Conservation (phyloP, 2,113 vertebrate genomes). For the Anarhynchus alexandrinus region DNA sequence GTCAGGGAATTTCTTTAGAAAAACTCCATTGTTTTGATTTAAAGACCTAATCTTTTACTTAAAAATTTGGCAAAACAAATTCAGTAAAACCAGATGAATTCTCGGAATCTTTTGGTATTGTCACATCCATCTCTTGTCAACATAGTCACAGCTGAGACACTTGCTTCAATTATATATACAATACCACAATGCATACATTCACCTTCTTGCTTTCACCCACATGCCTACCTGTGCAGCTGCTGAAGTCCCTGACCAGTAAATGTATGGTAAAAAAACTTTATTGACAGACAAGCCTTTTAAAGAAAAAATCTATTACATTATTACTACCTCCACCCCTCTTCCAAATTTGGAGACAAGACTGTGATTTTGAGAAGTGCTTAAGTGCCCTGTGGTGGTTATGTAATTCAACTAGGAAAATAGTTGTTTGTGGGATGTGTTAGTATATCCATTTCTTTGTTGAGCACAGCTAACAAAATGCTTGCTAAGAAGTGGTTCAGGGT, state of each 20-base stretch:
- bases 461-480: neutral
- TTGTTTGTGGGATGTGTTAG: neutral
- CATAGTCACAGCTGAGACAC: rapidly evolving
- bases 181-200: neutral
- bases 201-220: neutral
- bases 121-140: neutral
- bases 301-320: neutral
- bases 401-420: neutral
- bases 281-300: neutral
- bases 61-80: neutral
- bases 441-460: neutral
- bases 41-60: neutral
- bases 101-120: neutral
- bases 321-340: neutral
- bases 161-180: neutral
- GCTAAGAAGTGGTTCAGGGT: neutral
- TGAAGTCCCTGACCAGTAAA: neutral
- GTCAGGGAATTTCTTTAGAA: neutral
- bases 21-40: neutral
- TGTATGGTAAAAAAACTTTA: neutral
- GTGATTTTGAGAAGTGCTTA: neutral
- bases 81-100: neutral
- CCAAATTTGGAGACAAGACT: neutral
- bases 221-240: neutral
- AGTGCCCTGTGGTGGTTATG: no score